phyloP scores from a whole-genome alignment of 2,888 invertebrate genomes.

The Sussaba pulchella region DNA sequence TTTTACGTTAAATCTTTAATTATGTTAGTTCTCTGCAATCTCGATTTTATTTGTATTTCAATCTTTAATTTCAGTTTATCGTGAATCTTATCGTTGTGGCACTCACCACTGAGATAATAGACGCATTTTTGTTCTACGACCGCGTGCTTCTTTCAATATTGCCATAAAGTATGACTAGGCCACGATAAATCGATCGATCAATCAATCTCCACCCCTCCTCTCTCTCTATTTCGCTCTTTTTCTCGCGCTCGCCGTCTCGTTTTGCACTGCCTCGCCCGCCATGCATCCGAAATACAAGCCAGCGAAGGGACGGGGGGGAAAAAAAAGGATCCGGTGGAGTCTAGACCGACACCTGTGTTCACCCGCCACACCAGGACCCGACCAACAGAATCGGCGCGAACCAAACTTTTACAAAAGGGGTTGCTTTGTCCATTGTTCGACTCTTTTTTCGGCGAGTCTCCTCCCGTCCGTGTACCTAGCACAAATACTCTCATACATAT shows the following conservation, averaged over 20 bases:
- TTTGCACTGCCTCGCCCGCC: constrained; percentile 64
- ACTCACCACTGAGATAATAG: too few species aligned
- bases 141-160: too few species aligned
- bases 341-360: constrained; percentile 84
- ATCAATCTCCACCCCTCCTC: too few species aligned
- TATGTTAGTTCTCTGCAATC: too few species aligned
- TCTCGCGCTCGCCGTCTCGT: neutral
- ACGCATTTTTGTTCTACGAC: too few species aligned
- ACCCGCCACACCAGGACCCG: constrained; percentile 70
- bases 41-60: too few species aligned
- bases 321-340: constrained; percentile 76
- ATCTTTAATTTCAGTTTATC: too few species aligned
- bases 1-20: too few species aligned
- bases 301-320: constrained; percentile 19
- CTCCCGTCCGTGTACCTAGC: neutral
- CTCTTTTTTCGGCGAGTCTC: constrained; percentile 9
- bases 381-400: constrained; percentile 42
- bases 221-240: too few species aligned
- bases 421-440: constrained; percentile 48
- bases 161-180: too few species aligned
- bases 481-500: neutral
- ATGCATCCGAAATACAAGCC: constrained; percentile 72
- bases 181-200: too few species aligned
- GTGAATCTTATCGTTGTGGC: too few species aligned
- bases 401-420: constrained; percentile 41